Evolutionary conservation across 1,140 invertebrate genomes (phyloP).

Genomic region (Andricus grossulariae): DNA sequence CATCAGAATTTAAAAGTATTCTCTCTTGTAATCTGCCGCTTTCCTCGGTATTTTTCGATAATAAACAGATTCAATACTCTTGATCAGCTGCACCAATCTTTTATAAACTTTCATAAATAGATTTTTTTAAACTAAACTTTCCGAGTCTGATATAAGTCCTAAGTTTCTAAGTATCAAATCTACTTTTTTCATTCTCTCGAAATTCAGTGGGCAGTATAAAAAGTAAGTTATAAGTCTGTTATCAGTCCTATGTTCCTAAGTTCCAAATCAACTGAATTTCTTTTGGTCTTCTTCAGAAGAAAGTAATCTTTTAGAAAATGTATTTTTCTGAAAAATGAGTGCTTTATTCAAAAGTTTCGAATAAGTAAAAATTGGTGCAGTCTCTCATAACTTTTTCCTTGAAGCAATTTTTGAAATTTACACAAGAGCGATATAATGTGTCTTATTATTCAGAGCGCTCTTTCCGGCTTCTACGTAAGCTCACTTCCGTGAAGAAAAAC

Average conservation of each 20-base stretch:
- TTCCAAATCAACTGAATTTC: no score
- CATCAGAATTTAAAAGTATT: neutral
- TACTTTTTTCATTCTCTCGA: no score
- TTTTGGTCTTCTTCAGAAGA: no score
- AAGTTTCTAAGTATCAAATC: no score
- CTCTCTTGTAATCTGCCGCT: neutral
- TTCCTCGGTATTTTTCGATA: neutral
- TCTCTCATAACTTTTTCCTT: conserved; percentile 28
- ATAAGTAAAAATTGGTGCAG: conserved; percentile 18
- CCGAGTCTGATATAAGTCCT: no score
- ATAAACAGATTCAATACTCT: no score
- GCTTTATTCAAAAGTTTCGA: neutral
- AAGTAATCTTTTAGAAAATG: conserved; percentile 27
- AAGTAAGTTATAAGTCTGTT: no score
- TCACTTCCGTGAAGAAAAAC: conserved; percentile 40
- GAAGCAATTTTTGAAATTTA: conserved; percentile 20
- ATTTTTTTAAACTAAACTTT: no score
- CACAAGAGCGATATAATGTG: conserved; percentile 9
- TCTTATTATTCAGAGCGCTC: conserved; percentile 14
- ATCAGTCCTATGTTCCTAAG: no score
- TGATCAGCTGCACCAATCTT: no score
- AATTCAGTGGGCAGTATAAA: no score
- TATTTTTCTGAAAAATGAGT: neutral
- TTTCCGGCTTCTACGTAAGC: conserved; percentile 36
- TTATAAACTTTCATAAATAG: no score